Percentiles rank a stretch among this genome's conserved stretches.
These are phyloP conservation scores for Spodoptera frugiperda DNA, from an alignment of 1,140 invertebrate genomes.

Conservation along the genomic window DNA sequence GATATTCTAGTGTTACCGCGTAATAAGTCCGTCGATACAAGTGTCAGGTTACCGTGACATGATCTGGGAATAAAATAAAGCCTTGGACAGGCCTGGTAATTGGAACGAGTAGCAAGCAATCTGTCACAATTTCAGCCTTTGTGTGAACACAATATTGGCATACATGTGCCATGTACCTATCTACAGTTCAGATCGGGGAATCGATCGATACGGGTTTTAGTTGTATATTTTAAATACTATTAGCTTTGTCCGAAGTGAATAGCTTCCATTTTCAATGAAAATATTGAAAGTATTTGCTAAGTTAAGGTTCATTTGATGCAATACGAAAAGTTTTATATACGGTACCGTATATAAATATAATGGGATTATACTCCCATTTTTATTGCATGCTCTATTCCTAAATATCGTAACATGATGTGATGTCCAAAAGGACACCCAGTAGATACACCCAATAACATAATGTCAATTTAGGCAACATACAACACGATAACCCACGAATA, in stretches of 20 bases:
- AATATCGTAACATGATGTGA: too few relatives aligned
- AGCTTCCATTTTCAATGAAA: too few relatives aligned
- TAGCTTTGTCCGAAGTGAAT: neutral
- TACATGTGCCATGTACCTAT: neutral
- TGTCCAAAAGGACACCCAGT: too few relatives aligned
- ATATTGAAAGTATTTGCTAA: too few relatives aligned
- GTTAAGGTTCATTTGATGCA: too few relatives aligned
- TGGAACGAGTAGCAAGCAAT: constrained; percentile 21
- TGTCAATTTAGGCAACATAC: too few relatives aligned
- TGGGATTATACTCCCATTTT: too few relatives aligned
- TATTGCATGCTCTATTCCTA: too few relatives aligned
- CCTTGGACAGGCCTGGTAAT: constrained; percentile 16
- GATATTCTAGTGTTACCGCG: constrained; percentile 18
- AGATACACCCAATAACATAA: too few relatives aligned
- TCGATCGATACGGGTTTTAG: constrained; percentile 14
- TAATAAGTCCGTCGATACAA: constrained; percentile 2
- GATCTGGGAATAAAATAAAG: constrained; percentile 22
- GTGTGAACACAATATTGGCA: constrained; percentile 3
- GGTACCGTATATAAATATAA: too few relatives aligned
- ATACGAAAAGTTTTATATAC: too few relatives aligned
- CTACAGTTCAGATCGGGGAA: neutral
- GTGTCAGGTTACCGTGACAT: constrained; percentile 16
- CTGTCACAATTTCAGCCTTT: constrained; percentile 23
- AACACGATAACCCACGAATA: too few relatives aligned
- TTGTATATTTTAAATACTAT: constrained; percentile 5